A percentile compares a stretch with the other conserved stretches of the same genome.
Conservation (phyloP, 2,888 invertebrate species). For the Lysandra bellargus region DNA sequence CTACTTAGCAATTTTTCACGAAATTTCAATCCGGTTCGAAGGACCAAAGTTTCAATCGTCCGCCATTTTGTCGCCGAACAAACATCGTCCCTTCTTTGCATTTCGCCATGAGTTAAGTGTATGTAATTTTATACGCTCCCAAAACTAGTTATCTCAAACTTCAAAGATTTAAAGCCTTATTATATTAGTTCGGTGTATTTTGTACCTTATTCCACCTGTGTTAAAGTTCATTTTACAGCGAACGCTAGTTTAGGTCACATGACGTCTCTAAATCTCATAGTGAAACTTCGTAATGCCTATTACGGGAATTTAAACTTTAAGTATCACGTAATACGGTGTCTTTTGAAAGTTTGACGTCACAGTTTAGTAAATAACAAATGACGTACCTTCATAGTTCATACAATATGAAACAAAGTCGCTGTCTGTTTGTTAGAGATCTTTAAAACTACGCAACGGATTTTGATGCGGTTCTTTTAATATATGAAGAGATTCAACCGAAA, state of each 20-base stretch:
- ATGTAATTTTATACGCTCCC: constrained; percentile 31
- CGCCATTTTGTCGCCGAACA: not conserved
- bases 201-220: not conserved
- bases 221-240: not conserved
- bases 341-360: not conserved
- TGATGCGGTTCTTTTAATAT: no score
- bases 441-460: no score
- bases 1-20: not conserved
- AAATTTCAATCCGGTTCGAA: not conserved
- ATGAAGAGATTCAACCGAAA: no score
- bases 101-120: not conserved
- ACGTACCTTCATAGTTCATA: not conserved
- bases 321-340: not conserved
- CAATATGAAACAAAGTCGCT: no score
- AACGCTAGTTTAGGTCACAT: not conserved
- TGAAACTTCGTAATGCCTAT: not conserved
- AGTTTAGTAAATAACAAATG: not conserved
- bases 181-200: not conserved
- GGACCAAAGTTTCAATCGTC: not conserved
- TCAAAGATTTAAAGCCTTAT: constrained; percentile 33
- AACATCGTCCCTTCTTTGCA: not conserved
- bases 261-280: not conserved
- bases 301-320: not conserved
- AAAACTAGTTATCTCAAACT: constrained; percentile 50
- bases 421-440: no score